phyloP scores from a whole-genome alignment of 2,888 invertebrate genomes.

The Electrophaes corylata region DNA sequence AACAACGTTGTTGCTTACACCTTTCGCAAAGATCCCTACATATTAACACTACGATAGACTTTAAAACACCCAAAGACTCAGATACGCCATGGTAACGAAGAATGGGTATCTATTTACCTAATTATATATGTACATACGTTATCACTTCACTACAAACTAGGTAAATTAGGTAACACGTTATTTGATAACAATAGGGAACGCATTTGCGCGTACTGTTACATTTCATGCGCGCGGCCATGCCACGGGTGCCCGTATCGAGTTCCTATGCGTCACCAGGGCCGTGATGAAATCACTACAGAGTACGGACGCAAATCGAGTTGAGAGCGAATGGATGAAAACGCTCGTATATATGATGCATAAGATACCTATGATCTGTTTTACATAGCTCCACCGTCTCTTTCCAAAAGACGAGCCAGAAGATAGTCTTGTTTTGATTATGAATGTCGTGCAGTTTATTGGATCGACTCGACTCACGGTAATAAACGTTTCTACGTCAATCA shows the following conservation, averaged over 20 bases:
- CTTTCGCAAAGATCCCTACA: no score
- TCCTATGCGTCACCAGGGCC: constrained; percentile 60
- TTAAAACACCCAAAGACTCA: no score
- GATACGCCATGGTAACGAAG: no score
- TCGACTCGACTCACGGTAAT: constrained; percentile 4
- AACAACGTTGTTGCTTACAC: no score
- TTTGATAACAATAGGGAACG: constrained; percentile 28
- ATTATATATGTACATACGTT: no score
- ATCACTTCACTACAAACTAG: no score
- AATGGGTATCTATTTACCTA: no score
- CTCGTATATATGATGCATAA: constrained; percentile 18
- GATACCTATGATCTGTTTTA: constrained; percentile 11
- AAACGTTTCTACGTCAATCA: constrained; percentile 15
- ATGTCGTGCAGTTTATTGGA: constrained; percentile 12
- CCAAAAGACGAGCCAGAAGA: not conserved
- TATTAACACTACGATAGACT: no score
- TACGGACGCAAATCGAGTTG: constrained; percentile 48
- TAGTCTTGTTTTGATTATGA: constrained; percentile 8
- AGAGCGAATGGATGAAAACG: constrained; percentile 30
- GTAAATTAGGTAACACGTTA: constrained; percentile 3
- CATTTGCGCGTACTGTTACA: constrained; percentile 28
- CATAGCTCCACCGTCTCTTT: constrained; percentile 1
- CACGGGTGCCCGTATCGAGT: constrained; percentile 49
- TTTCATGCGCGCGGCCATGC: constrained; percentile 31
- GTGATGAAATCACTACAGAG: constrained; percentile 52